phyloP scores from a whole-genome alignment of 2,888 invertebrate species.

The Mantis religiosa region DNA sequence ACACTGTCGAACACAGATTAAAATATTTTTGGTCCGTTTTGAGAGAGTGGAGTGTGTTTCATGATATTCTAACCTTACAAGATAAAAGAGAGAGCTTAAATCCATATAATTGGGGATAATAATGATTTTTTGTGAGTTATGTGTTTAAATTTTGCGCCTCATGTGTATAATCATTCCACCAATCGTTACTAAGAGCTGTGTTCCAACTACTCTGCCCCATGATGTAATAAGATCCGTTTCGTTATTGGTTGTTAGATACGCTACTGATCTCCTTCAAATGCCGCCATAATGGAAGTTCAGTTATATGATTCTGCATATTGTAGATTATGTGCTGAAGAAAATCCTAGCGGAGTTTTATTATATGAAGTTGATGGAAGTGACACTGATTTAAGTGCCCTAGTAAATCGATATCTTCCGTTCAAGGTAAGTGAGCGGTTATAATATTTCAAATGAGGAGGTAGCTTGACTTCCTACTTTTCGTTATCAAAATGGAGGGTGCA shows the following conservation, averaged over 20 bases:
- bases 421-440: conserved; percentile 57
- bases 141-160: neutral
- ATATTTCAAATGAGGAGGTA: conserved; percentile 42
- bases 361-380: conserved; percentile 56
- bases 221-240: neutral
- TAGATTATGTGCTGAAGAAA: conserved; percentile 71
- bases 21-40: no score
- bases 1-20: no score
- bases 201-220: neutral
- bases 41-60: no score
- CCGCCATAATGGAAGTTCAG: conserved; percentile 41
- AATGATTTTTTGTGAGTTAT: no score
- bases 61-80: no score
- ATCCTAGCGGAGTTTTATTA: conserved; percentile 62
- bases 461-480: conserved; percentile 32
- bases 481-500: conserved; percentile 39
- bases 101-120: no score
- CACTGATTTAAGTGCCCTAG: conserved; percentile 58
- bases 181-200: neutral
- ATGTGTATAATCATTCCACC: neutral
- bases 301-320: conserved; percentile 68
- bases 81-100: no score
- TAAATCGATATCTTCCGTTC: conserved; percentile 70
- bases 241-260: neutral
- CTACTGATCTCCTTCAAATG: neutral